A percentile compares a stretch with the other conserved stretches of the same genome.
Evolutionary conservation across 2,888 invertebrate species (phyloP).

Genomic region (Germaria angustata): DNA sequence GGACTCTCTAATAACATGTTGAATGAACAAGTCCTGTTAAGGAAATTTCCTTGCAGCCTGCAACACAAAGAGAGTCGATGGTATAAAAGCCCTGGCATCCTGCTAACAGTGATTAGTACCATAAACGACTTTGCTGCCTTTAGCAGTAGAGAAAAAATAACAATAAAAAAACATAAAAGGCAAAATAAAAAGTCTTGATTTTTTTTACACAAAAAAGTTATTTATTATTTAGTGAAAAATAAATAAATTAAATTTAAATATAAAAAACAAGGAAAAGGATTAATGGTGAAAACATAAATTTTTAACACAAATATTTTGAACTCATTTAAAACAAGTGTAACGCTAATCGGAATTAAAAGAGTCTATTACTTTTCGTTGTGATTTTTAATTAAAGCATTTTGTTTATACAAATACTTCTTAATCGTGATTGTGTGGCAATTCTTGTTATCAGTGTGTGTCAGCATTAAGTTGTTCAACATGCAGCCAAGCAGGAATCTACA

Average conservation of each 20-base stretch:
- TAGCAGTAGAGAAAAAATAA: conserved; percentile 67
- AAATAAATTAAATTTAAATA: not conserved
- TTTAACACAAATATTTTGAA: not conserved
- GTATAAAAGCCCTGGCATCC: conserved; percentile 72
- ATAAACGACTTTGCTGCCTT: conserved; percentile 63
- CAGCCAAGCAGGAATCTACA: conserved; percentile 34
- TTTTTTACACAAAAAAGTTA: conserved; percentile 25
- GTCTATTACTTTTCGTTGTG: not conserved
- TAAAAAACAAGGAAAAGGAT: not conserved
- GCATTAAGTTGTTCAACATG: conserved; percentile 38
- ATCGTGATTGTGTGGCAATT: not conserved
- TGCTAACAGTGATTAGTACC: conserved; percentile 71
- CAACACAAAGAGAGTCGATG: conserved; percentile 50
- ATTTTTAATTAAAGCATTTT: not conserved
- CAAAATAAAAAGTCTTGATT: conserved; percentile 17
- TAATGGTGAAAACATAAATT: not conserved
- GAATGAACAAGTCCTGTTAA: conserved; percentile 8
- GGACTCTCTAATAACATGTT: conserved; percentile 32
- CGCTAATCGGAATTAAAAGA: not conserved
- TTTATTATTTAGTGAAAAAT: conserved; percentile 16
- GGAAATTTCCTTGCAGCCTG: not conserved
- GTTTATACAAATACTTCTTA: not conserved
- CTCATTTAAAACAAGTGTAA: conserved; percentile 1
- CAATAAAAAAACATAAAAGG: conserved; percentile 8
- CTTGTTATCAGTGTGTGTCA: conserved; percentile 23